These are phyloP conservation scores for Hucho hucho DNA, from an alignment of 2,113 vertebrate genomes.

Conservation along the genomic window DNA sequence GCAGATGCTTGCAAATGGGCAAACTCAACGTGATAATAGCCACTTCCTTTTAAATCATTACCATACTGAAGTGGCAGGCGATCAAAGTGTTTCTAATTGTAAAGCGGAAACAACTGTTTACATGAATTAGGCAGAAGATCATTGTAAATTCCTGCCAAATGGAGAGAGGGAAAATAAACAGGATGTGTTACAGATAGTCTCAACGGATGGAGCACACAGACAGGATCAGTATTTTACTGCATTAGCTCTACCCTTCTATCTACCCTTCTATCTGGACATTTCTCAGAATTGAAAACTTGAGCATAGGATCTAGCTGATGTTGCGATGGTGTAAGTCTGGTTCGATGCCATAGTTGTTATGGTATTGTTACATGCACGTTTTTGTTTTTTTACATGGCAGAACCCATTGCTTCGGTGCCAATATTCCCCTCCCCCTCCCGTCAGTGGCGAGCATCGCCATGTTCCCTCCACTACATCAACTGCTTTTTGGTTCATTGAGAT, in stretches of 20 bases:
- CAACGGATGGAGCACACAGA: conserved; percentile 10
- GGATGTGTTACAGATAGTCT: conserved; percentile 27
- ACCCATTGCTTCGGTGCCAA: conserved; percentile 58
- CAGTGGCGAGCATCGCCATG: conserved; percentile 49
- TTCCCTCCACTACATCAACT: conserved; percentile 51
- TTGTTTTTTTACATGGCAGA: conserved; percentile 53
- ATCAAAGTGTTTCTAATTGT: not conserved
- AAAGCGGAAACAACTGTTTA: not conserved
- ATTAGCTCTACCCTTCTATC: too few relatives aligned
- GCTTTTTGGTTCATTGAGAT: conserved; percentile 65
- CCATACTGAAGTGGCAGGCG: not conserved
- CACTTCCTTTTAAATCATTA: not conserved
- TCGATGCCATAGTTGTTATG: conserved; percentile 24
- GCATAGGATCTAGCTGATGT: not conserved
- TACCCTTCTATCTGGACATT: conserved; percentile 4
- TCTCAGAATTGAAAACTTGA: conserved; percentile 4
- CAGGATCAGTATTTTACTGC: conserved; percentile 14
- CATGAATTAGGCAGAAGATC: conserved; percentile 4
- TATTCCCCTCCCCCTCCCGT: conserved; percentile 45
- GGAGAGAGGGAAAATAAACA: conserved; percentile 25
- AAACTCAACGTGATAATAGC: not conserved
- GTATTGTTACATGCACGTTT: conserved; percentile 38
- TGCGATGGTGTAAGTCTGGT: not conserved
- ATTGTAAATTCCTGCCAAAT: conserved; percentile 13
- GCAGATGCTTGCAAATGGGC: not conserved